Percentiles rank a stretch among this genome's conserved stretches.
These are phyloP conservation scores for Sinohyriopsis cumingii DNA, from an alignment of 2,888 invertebrate species.

Conservation along the genomic window DNA sequence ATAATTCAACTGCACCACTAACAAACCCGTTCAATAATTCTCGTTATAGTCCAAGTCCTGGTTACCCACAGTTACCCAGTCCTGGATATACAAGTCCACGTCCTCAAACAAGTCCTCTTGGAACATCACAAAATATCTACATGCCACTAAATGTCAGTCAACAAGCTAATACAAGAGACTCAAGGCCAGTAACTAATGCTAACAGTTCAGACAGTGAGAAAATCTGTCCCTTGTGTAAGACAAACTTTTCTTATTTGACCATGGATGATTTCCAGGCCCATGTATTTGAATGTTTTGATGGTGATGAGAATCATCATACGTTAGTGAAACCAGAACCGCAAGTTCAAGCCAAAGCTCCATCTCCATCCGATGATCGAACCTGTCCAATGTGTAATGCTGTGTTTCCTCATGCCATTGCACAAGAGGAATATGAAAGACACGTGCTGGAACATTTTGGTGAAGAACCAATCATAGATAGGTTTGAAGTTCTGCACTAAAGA, in stretches of 20 bases:
- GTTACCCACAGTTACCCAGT: too few species aligned
- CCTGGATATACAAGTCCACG: too few species aligned
- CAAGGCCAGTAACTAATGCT: too few species aligned
- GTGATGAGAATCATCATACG: constrained; percentile 35
- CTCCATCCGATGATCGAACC: constrained; percentile 27
- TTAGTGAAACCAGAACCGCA: constrained; percentile 19
- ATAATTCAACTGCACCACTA: too few species aligned
- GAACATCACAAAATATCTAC: too few species aligned
- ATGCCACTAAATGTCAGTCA: too few species aligned
- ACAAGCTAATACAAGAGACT: too few species aligned
- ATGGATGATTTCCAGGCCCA: constrained; percentile 64
- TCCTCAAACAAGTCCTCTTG: too few species aligned
- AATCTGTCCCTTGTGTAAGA: constrained; percentile 57
- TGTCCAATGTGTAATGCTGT: constrained; percentile 60
- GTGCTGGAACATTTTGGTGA: constrained; percentile 63
- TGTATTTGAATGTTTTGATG: constrained; percentile 60
- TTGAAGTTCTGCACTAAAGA: constrained; percentile 36
- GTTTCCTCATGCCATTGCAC: constrained; percentile 45
- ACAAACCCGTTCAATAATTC: too few species aligned
- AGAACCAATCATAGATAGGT: constrained; percentile 41
- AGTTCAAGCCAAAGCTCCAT: neutral
- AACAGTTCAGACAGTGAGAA: constrained; percentile 9
- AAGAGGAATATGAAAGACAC: constrained; percentile 58
- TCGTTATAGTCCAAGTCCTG: too few species aligned
- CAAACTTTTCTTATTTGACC: constrained; percentile 49